Conservation (phyloP, 2,888 invertebrate species). For the Plutella xylostella region DNA sequence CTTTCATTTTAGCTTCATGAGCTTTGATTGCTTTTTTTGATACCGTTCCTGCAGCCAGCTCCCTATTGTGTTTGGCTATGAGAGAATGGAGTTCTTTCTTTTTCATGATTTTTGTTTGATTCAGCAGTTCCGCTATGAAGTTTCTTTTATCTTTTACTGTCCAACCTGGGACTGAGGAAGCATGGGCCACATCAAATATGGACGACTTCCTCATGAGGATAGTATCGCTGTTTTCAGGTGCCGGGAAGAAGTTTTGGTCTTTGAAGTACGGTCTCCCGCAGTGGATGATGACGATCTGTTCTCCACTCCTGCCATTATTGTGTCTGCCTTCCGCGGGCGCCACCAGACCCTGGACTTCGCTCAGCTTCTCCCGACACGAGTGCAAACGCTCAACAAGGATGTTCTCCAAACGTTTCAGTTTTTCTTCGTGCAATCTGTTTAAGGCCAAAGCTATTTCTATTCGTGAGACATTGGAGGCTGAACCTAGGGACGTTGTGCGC, state of each 20-base stretch:
- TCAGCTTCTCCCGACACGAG: conserved; percentile 40
- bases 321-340: neutral
- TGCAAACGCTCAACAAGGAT: conserved; percentile 31
- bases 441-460: conserved; percentile 36
- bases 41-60: conserved; percentile 14
- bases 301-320: conserved; percentile 1
- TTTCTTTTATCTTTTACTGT: conserved; percentile 68
- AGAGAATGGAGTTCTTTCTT: conserved; percentile 26
- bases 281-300: conserved; percentile 32
- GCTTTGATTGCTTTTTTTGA: no score
- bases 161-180: conserved; percentile 61
- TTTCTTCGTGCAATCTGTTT: conserved; percentile 46
- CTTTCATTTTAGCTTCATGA: conserved; percentile 26
- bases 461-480: conserved; percentile 22
- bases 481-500: conserved; percentile 9
- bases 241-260: conserved; percentile 60
- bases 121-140: conserved; percentile 58
- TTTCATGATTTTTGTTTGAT: conserved; percentile 32
- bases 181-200: conserved; percentile 56
- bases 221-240: conserved; percentile 73
- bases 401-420: conserved; percentile 35
- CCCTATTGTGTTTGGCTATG: conserved; percentile 27
- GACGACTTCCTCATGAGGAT: conserved; percentile 36
- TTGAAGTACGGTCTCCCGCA: conserved; percentile 78
- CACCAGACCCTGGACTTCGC: conserved; percentile 19